Percentiles rank a stretch among this genome's conserved stretches.
Conservation (phyloP, 2,113 vertebrate genomes). For the Otus sunia region DNA sequence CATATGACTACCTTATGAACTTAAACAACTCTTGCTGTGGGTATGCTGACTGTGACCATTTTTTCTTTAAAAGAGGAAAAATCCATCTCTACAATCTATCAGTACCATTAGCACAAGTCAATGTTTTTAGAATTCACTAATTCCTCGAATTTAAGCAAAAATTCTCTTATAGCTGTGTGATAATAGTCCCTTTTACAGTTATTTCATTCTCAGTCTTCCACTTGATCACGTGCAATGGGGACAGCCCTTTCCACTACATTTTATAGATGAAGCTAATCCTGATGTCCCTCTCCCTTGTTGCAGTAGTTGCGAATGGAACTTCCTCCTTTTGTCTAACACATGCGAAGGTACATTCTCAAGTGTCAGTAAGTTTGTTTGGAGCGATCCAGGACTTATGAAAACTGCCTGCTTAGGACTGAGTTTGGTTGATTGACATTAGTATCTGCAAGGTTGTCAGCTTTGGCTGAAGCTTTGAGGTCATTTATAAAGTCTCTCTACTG, state of each 20-base stretch:
- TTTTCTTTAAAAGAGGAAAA: neutral
- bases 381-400: neutral
- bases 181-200: neutral
- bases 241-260: neutral
- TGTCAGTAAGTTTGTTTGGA: neutral
- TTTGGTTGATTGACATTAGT: neutral
- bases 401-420: neutral
- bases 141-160: neutral
- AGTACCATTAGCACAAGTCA: neutral
- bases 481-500: neutral
- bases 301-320: neutral
- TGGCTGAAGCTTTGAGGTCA: neutral
- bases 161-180: neutral
- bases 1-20: neutral
- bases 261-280: neutral
- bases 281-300: neutral
- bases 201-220: neutral
- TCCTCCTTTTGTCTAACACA: neutral
- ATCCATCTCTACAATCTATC: neutral
- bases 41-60: neutral
- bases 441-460: neutral
- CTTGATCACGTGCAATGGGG: fast-evolving
- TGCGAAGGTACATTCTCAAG: neutral
- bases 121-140: neutral
- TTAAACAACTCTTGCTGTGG: neutral